Evolutionary conservation across 2,888 invertebrate species (phyloP), one percentile per base, ranked within the genome.

Genomic region (Troilus luridus): DNA sequence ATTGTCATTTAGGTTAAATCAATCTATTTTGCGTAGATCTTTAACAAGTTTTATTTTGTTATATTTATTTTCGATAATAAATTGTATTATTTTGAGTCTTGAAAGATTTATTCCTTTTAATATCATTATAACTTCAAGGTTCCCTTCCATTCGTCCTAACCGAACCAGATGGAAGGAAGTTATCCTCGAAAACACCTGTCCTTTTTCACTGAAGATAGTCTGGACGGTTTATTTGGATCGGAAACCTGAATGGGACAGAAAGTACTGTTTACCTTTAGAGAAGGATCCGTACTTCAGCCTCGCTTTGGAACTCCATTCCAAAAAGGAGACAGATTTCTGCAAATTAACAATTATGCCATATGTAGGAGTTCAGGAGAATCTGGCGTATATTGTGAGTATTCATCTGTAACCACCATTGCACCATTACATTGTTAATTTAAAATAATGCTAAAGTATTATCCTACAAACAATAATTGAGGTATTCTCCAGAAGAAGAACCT

Each of bases 311-410:
- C 60, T 88, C 10, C 62, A 88, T 27, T 17, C 88, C 5, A 62
- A 54, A 11, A 58, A 88, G 12, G n/a, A 60, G 6, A 17, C 54
- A 5, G 58, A 88, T 14, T 88, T 88, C 64, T 88, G 88, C 88
- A 88, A 88, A n/a, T 11, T 88, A 8, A 27, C 9, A 21, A 27
- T 88, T 62, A 24, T 88, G 41, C 56, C 54, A 10, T 88, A 59
- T 12, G 24, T 21, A 62, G 88, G 88, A 6, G n/a, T 41, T 62
- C 88, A 88, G 19, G 59, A 59, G 41, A 88, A 58, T 7, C 11
- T 88, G 3, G n/a, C 27, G 12, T 88, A 88, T 11, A 62, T 19
- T 19, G 88, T 88, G 41, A 41, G 88, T 88, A 77, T 77, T 77
- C 1, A 7, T 77, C 7, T 8, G 41, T 41, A 41, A 14, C 3